Conservation (phyloP, 2,113 vertebrate species). For the Lichenostomus cassidix region DNA sequence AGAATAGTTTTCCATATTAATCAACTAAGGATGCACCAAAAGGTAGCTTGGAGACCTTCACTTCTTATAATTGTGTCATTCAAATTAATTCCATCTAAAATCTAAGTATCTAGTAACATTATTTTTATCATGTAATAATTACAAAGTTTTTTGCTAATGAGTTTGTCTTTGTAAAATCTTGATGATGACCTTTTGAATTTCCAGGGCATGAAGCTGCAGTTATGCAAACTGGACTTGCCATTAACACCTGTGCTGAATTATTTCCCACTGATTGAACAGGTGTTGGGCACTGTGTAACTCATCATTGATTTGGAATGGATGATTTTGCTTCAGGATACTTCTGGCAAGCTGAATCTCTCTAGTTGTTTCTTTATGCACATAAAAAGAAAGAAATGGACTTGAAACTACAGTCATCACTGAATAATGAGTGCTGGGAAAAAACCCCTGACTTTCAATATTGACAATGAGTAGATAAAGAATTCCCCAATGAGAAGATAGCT, state of each 20-base stretch:
- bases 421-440: not conserved
- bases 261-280: slow-evolving; percentile 21
- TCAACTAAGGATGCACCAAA: not conserved
- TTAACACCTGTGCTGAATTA: not conserved
- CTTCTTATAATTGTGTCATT: not conserved
- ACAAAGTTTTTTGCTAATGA: not conserved
- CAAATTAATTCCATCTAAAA: not conserved
- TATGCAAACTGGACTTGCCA: not conserved
- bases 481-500: not conserved
- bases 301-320: not conserved
- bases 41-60: not conserved
- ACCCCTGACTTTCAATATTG: not conserved
- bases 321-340: slow-evolving; percentile 14
- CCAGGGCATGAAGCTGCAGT: not conserved
- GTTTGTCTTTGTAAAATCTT: not conserved
- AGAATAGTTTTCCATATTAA: not conserved
- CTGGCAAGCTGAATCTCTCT: not conserved
- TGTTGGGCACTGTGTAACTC: not conserved
- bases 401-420: not conserved
- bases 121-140: not conserved
- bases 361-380: not conserved
- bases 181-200: not conserved
- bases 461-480: not conserved
- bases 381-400: not conserved
- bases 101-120: not conserved